Evolutionary conservation across 2,797 vertebrate genomes (phyloP), one percentile per base, ranked within the genome.

Genomic region (Hirundo rustica): DNA sequence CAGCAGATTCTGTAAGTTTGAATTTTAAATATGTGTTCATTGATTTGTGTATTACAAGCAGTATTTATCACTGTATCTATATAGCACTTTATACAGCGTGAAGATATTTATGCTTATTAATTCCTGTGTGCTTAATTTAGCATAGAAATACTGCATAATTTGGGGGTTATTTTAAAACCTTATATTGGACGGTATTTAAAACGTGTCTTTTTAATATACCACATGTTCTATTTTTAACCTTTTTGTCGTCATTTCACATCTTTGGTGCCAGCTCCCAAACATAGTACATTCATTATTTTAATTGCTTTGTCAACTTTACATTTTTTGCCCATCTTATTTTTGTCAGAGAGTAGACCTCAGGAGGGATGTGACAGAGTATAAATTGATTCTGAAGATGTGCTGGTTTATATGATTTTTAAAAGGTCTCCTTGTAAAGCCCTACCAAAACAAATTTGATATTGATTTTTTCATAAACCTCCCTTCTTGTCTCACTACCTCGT

Each of bases 361-460:
- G 70, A 88, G 65, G 88, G 42, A 51, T 54, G 62, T 80, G 72
- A 68, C 54, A 80, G 74, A 77, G 22, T n/a, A 72, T 44, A 77
- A 95, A 93, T 75, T 74, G 75, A 91, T 87, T 57, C 48, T 55
- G 72, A 48, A 60, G 40, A 77, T 80, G 22, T 68, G 38, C 65
- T 62, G 26, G 13, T 11, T 82, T n/a, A 40, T 71, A 79, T 2
- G 5, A 61, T 75, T 95, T 94, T 93, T 64, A 65, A 85, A 74
- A 94, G 55, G 47, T 80, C 71, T 90, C 64, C 78, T 80, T 85
- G 65, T 66, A 85, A 89, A 94, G 25, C 42, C 42, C 42, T 80
- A 34, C 84, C 81, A 58, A 94, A 96, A 80, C 47, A 91, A 87
- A 87, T 92, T 89, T 55, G 16, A 55, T 93, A 94, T 78, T 80